phyloP scores from a whole-genome alignment of 2,113 vertebrate genomes.

The Alligator mississippiensis region DNA sequence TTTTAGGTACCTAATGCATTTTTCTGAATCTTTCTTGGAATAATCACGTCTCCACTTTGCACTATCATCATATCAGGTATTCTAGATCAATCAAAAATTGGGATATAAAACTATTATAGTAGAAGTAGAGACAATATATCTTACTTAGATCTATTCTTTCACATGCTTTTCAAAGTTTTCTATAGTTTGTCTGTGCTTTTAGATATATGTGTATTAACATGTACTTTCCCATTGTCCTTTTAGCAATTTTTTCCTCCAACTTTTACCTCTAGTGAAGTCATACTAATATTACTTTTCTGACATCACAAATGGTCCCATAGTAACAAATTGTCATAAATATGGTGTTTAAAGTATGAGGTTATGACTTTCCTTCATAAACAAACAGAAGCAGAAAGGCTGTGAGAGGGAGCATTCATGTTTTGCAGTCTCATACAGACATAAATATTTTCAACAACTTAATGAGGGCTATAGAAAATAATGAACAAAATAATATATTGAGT shows the following conservation, averaged over 20 bases:
- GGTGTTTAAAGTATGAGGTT: accelerated
- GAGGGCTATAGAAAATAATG: neutral
- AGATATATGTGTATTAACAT: neutral
- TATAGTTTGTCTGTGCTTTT: neutral
- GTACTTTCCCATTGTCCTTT: neutral
- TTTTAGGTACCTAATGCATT: no score
- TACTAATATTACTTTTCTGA: neutral
- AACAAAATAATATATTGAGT: neutral
- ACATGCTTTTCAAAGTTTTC: neutral
- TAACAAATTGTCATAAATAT: neutral
- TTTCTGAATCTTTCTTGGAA: no score
- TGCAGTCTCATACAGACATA: neutral
- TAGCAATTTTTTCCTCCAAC: neutral
- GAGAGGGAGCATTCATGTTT: neutral
- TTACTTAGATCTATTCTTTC: neutral
- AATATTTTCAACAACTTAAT: neutral
- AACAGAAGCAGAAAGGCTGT: accelerated
- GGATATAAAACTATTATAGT: neutral
- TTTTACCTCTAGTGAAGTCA: neutral
- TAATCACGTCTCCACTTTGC: neutral
- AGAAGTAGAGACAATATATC: neutral
- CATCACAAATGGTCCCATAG: neutral
- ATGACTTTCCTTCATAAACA: neutral
- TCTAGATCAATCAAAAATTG: neutral
- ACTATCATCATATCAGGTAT: neutral